phyloP scores from a whole-genome alignment of 2,113 vertebrate species.

The Salvelinus namaycush region DNA sequence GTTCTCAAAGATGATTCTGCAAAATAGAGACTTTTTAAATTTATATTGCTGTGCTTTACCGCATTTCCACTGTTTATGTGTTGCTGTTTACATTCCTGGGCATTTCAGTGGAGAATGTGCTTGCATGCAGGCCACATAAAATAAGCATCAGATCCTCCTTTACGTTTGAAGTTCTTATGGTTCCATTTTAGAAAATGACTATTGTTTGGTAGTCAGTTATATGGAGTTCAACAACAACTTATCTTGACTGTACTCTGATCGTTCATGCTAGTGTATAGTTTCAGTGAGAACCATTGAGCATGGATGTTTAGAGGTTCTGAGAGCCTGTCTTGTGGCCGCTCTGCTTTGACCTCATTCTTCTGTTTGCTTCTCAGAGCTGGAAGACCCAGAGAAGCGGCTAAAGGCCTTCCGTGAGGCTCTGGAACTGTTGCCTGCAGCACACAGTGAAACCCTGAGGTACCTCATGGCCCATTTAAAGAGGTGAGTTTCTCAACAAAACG shows the following conservation, averaged over 20 bases:
- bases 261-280: not conserved
- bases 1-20: not conserved
- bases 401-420: constrained; percentile 93
- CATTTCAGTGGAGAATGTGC: not conserved
- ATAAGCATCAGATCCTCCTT: not conserved
- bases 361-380: constrained; percentile 78
- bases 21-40: not conserved
- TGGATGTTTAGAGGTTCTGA: constrained; percentile 16
- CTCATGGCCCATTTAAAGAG: constrained; percentile 98
- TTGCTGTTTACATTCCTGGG: not conserved
- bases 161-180: not conserved
- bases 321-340: not conserved
- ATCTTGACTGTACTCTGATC: not conserved
- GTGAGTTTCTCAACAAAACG: constrained; percentile 60
- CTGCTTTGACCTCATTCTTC: constrained; percentile 7
- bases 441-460: constrained; percentile 94
- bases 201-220: not conserved
- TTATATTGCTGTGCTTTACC: not conserved
- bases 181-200: not conserved
- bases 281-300: not conserved
- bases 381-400: constrained; percentile 89
- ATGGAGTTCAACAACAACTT: not conserved
- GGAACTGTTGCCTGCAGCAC: constrained; percentile 91
- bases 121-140: not conserved
- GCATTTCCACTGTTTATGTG: not conserved